Evolutionary conservation across 1,140 invertebrate genomes (phyloP).

Genomic region (Metaphire vulgaris): DNA sequence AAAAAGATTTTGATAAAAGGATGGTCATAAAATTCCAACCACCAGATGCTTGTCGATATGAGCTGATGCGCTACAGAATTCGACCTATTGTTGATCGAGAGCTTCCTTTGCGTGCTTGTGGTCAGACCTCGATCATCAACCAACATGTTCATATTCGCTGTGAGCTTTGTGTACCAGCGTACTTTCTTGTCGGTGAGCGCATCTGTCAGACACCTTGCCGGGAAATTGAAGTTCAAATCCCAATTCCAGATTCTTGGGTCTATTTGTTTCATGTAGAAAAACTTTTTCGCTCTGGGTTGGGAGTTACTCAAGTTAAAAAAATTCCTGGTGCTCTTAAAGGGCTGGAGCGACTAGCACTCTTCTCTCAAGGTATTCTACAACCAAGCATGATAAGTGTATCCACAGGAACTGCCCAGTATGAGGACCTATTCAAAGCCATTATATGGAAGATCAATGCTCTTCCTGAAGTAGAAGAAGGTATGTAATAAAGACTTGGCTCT

Average conservation of each 20-base stretch:
- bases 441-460: conserved; percentile 95
- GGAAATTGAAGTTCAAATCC: conserved; percentile 92
- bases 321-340: conserved; percentile 62
- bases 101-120: conserved; percentile 85
- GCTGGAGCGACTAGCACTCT: conserved; percentile 53
- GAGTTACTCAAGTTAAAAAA: conserved; percentile 82
- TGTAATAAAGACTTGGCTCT: too few relatives aligned
- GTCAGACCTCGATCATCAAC: conserved; percentile 43
- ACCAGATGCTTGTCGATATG: conserved; percentile 87
- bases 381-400: conserved; percentile 94
- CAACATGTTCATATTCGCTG: conserved; percentile 77
- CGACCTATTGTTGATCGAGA: conserved; percentile 92
- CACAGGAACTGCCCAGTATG: conserved; percentile 96
- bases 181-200: conserved; percentile 85
- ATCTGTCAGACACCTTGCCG: conserved; percentile 69
- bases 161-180: conserved; percentile 91
- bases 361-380: conserved; percentile 73
- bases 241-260: conserved; percentile 97
- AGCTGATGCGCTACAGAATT: conserved; percentile 88
- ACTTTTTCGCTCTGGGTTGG: conserved; percentile 94
- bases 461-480: conserved; percentile 94
- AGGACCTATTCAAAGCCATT: conserved; percentile 92
- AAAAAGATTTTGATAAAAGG: conserved; percentile 80
- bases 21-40: conserved; percentile 94
- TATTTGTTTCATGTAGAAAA: conserved; percentile 97